Conservation (phyloP, 2,113 vertebrate genomes). For the Pica pica region DNA sequence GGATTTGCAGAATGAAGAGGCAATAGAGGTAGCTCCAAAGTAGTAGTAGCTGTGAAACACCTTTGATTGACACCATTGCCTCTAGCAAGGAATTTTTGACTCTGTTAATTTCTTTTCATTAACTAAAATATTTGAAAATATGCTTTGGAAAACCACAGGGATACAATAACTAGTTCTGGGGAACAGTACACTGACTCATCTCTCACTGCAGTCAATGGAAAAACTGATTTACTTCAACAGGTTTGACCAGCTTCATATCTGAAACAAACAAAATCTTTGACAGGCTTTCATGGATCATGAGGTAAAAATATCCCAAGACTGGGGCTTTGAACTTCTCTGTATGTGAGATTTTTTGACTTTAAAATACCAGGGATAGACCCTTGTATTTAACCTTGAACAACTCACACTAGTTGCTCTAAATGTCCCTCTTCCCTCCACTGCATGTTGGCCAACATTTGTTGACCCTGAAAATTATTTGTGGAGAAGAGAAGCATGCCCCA, state of each 20-base stretch:
- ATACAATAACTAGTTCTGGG: neutral
- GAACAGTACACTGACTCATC: neutral
- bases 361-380: neutral
- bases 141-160: neutral
- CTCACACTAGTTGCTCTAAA: neutral
- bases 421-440: neutral
- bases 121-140: neutral
- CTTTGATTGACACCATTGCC: neutral
- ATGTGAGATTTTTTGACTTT: neutral
- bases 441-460: neutral
- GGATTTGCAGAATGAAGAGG: neutral
- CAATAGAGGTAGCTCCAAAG: neutral
- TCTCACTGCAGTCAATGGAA: neutral
- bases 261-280: neutral
- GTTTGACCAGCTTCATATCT: neutral
- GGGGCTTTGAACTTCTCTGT: neutral
- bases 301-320: neutral
- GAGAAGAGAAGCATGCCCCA: neutral
- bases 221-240: neutral
- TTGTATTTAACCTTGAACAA: neutral
- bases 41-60: neutral
- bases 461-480: constrained; percentile 15
- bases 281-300: neutral
- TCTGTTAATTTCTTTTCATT: constrained; percentile 10
- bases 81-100: neutral